A percentile compares a stretch with the other conserved stretches of the same genome.
These are phyloP conservation scores for Drepanosiphum platanoidis DNA, from an alignment of 2,888 invertebrate genomes.

Conservation along the genomic window DNA sequence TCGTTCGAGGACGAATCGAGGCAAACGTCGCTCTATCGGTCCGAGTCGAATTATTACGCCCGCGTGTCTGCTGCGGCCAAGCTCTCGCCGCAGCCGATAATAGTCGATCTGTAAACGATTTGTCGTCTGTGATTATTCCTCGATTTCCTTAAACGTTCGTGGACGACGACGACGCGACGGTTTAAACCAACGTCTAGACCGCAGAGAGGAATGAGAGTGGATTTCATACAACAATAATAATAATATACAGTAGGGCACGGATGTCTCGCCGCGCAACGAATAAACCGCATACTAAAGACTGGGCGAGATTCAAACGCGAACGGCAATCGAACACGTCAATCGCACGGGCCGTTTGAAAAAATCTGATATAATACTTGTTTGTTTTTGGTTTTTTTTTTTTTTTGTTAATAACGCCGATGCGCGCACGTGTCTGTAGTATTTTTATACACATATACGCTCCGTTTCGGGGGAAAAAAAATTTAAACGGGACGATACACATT, in stretches of 20 bases:
- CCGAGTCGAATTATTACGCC: neutral
- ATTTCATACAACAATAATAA: too few relatives aligned
- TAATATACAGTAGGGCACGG: too few relatives aligned
- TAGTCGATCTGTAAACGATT: too few relatives aligned
- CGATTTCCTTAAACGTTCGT: too few relatives aligned
- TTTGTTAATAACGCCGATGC: constrained; percentile 12
- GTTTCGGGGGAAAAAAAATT: constrained; percentile 15
- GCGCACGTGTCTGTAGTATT: neutral
- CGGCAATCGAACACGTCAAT: neutral
- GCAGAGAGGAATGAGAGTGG: too few relatives aligned
- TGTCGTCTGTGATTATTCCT: too few relatives aligned
- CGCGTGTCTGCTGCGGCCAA: too few relatives aligned
- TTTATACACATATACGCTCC: neutral
- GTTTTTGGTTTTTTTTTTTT: constrained; percentile 14
- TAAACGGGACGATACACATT: neutral
- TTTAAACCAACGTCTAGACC: too few relatives aligned
- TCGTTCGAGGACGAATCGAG: neutral
- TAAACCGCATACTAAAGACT: too few relatives aligned
- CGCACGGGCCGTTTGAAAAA: neutral
- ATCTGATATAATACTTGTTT: neutral
- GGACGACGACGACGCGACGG: too few relatives aligned
- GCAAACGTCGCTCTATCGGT: neutral
- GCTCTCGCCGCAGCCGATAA: too few relatives aligned
- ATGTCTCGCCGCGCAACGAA: too few relatives aligned
- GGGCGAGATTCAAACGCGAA: neutral